These are phyloP conservation scores for Manis pentadactyla DNA, from an alignment of 2,797 vertebrate species.

Conservation along the genomic window DNA sequence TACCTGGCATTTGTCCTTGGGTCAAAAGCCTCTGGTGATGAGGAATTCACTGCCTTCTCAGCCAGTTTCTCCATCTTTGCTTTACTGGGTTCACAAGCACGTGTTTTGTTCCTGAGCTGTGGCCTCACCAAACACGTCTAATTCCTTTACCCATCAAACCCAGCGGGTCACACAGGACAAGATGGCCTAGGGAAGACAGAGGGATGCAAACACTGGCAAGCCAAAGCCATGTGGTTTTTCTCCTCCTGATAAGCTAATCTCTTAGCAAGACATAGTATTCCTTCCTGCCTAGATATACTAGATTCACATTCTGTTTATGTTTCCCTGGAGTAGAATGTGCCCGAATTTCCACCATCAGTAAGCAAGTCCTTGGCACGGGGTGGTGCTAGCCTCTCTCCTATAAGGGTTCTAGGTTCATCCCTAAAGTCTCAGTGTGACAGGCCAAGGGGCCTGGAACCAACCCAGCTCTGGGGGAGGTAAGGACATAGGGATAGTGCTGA, in stretches of 20 bases:
- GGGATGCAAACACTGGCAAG: background rate
- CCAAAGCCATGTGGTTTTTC: background rate
- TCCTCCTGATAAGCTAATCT: background rate
- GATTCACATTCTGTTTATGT: background rate
- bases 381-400: background rate
- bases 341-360: background rate
- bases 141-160: background rate
- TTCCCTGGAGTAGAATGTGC: background rate
- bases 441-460: background rate
- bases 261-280: background rate
- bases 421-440: background rate
- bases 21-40: background rate
- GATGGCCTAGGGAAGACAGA: background rate
- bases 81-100: background rate
- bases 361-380: background rate
- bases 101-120: background rate
- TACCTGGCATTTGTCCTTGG: background rate
- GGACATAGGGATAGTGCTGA: background rate
- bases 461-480: background rate
- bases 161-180: fast-evolving
- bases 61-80: background rate
- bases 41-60: background rate
- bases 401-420: background rate
- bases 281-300: background rate
- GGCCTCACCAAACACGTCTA: background rate